Conservation (phyloP, 2,797 vertebrate genomes). For the Galago senegalensis region DNA sequence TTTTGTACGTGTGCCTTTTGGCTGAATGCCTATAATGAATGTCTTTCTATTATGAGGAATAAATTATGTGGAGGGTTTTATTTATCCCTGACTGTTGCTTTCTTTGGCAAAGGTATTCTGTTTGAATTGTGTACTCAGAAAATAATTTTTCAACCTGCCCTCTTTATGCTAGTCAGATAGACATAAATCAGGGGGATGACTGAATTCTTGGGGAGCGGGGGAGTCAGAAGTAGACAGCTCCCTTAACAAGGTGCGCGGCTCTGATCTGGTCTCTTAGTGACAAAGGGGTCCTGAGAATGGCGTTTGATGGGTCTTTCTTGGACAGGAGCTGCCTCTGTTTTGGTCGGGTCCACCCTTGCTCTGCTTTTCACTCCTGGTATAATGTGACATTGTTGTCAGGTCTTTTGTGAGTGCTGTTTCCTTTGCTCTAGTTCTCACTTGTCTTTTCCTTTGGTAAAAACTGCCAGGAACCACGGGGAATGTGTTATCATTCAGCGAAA, state of each 20-base stretch:
- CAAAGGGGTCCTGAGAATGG: not conserved
- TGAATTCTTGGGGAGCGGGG: not conserved
- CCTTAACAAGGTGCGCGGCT: not conserved
- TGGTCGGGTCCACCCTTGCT: not conserved
- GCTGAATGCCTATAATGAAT: not conserved
- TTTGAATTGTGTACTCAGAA: not conserved
- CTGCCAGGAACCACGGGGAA: constrained; percentile 94
- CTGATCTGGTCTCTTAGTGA: not conserved
- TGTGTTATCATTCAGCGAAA: constrained; percentile 98
- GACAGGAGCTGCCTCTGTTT: not conserved
- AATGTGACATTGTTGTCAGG: not conserved
- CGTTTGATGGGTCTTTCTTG: not conserved
- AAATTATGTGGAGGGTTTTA: not conserved
- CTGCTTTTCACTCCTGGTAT: not conserved
- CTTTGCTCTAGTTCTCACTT: not conserved
- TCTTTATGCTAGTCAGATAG: not conserved
- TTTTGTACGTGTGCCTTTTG: not conserved
- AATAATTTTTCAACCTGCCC: not conserved
- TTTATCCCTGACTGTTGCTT: not conserved
- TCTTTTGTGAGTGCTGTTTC: not conserved
- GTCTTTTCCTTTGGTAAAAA: constrained; percentile 20
- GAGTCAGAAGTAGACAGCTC: not conserved
- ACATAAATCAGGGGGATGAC: not conserved
- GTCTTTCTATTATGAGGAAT: not conserved
- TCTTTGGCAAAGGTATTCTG: constrained; percentile 31